These are phyloP conservation scores for Hoplodrina blanda DNA, from an alignment of 2,888 invertebrate genomes.

Conservation along the genomic window DNA sequence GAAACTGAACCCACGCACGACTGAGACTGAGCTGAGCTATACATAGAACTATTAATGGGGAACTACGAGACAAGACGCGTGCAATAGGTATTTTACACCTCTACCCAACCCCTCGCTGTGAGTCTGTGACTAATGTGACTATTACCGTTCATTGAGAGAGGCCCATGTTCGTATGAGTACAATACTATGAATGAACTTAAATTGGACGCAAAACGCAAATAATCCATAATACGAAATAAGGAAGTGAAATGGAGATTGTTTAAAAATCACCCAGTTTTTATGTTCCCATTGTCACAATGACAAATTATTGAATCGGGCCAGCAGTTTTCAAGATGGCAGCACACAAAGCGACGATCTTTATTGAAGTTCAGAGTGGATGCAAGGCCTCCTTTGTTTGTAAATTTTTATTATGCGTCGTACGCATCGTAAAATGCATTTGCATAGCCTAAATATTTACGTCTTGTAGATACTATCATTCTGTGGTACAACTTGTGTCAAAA, in stretches of 20 bases:
- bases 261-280: conserved; percentile 23
- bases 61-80: neutral
- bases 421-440: conserved; percentile 59
- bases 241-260: conserved; percentile 3
- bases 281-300: conserved; percentile 37
- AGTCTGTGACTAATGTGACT: neutral
- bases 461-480: conserved; percentile 41
- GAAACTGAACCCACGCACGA: neutral
- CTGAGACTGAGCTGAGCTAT: neutral
- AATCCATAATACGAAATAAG: neutral
- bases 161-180: no score
- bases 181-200: neutral
- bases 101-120: neutral
- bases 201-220: neutral
- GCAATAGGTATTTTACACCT: neutral
- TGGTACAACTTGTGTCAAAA: conserved; percentile 4
- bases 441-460: conserved; percentile 59
- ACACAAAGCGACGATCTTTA: conserved; percentile 54
- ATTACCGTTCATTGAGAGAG: conserved; percentile 4
- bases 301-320: conserved; percentile 52
- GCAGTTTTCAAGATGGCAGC: conserved; percentile 47
- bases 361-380: conserved; percentile 48
- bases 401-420: conserved; percentile 58
- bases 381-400: conserved; percentile 61
- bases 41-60: neutral